Evolutionary conservation across 2,113 vertebrate genomes (phyloP).

Genomic region (Helogale parvula): DNA sequence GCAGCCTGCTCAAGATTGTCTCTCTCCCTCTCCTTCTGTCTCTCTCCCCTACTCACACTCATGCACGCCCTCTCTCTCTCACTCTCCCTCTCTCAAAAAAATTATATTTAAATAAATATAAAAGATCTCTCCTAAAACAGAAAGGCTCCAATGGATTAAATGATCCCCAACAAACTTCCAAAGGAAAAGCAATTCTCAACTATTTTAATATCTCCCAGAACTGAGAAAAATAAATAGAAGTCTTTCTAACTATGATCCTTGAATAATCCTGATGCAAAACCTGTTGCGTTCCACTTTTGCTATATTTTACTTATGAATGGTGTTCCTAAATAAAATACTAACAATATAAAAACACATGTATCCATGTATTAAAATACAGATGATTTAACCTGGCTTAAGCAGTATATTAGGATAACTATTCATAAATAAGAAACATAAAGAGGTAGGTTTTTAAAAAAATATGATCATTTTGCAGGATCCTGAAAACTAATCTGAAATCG

Average conservation of each 20-base stretch:
- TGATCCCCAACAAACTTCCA: neutral
- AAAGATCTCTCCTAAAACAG: neutral
- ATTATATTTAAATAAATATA: too few relatives aligned
- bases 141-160: neutral
- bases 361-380: neutral
- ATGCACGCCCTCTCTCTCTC: too few relatives aligned
- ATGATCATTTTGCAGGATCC: neutral
- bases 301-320: neutral
- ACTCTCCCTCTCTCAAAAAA: too few relatives aligned
- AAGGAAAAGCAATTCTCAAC: neutral
- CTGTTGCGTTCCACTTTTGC: neutral
- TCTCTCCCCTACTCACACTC: too few relatives aligned
- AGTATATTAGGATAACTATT: neutral
- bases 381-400: neutral
- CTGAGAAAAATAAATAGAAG: neutral
- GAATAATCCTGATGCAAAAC: neutral
- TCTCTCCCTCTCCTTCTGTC: too few relatives aligned
- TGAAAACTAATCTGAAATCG: neutral
- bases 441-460: neutral
- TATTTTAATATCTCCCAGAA: slow-evolving; percentile 23
- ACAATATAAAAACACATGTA: neutral
- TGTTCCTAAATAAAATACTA: neutral
- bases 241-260: neutral
- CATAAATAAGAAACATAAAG: neutral
- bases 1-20: too few relatives aligned